Evolutionary conservation across 2,888 invertebrate genomes (phyloP), one percentile per base, ranked within the genome.

Genomic region (Plebejus melissa): DNA sequence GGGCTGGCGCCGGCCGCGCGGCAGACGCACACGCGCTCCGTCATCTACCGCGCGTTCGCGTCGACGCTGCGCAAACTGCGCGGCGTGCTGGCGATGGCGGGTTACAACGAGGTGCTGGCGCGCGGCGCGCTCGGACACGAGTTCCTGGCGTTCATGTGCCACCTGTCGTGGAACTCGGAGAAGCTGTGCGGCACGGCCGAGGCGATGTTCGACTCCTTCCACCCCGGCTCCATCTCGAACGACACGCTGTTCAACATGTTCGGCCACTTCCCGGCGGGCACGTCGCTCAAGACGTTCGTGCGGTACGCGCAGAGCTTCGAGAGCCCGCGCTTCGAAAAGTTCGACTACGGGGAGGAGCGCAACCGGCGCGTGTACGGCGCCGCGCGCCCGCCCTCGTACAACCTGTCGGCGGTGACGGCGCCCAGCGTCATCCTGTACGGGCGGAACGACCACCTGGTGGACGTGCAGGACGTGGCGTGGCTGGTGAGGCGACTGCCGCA

Each of bases 1-100:
- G 94, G 94, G 0, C 80, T 96, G 75, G 96, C 96, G 0, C 97
- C 97, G 0, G 95, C 96, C 0, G 74, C 88, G 0, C 85, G 90
- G 6, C 87, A 94, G 86, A 83, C 90, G 74, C 82, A 94, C 82
- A 82, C 95, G 79, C 87, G 88, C 77, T 85, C 88, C 0, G 32
- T 79, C 0, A 38, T 80, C 0, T 85, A 84, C 50, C 83, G 84
- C 74, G 22, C 77, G 0, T 0, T 87, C 0, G 77, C 81, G 0
- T 77, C 80, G 54, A 74, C 78, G 0, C 76, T 86, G 1, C 77
- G 77, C 11, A 77, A 69, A 1, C 65, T 85, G 2, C 86, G 86
- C 78, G 77, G 80, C 28, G 2, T 80, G 0, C 75, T 90, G 4
- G 77, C 80, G 5, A 71, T 57, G 2, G 70, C 79, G 2, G 88